These are phyloP conservation scores for Trisateles emortualis DNA, from an alignment of 2,888 invertebrate species.

Conservation along the genomic window DNA sequence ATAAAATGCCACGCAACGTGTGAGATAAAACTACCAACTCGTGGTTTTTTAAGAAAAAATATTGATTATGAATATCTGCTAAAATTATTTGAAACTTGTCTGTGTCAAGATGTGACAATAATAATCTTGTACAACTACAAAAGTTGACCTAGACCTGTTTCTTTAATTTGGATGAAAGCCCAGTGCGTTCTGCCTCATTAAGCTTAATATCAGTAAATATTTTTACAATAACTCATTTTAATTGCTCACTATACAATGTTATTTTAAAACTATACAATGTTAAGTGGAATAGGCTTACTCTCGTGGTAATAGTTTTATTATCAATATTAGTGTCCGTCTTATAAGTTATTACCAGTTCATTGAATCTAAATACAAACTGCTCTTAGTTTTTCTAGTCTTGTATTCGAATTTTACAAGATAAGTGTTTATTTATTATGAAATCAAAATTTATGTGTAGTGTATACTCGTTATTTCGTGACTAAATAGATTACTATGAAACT, in stretches of 20 bases:
- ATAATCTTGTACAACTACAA: conserved; percentile 41
- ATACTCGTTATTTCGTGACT: too few relatives aligned
- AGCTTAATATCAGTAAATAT: conserved; percentile 55
- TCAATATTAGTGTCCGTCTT: background rate
- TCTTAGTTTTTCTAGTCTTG: too few relatives aligned
- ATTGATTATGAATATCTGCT: background rate
- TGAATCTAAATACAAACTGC: too few relatives aligned
- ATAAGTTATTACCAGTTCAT: too few relatives aligned
- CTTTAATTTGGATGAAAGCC: conserved; percentile 74
- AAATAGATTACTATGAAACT: conserved; percentile 37
- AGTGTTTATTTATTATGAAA: too few relatives aligned
- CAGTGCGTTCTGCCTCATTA: conserved; percentile 63
- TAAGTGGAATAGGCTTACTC: conserved; percentile 3
- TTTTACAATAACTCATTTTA: conserved; percentile 38
- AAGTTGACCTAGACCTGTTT: conserved; percentile 74
- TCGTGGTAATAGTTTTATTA: background rate
- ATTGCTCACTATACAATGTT: conserved; percentile 26
- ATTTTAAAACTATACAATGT: too few relatives aligned
- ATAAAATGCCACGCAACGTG: too few relatives aligned
- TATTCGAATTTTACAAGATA: too few relatives aligned
- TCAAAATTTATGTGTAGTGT: too few relatives aligned
- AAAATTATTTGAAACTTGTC: too few relatives aligned
- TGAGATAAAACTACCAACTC: too few relatives aligned
- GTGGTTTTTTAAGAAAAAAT: background rate
- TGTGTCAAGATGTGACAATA: conserved; percentile 20